Evolutionary conservation across 2,113 vertebrate genomes (phyloP).

Genomic region (Tylochromis polylepis): DNA sequence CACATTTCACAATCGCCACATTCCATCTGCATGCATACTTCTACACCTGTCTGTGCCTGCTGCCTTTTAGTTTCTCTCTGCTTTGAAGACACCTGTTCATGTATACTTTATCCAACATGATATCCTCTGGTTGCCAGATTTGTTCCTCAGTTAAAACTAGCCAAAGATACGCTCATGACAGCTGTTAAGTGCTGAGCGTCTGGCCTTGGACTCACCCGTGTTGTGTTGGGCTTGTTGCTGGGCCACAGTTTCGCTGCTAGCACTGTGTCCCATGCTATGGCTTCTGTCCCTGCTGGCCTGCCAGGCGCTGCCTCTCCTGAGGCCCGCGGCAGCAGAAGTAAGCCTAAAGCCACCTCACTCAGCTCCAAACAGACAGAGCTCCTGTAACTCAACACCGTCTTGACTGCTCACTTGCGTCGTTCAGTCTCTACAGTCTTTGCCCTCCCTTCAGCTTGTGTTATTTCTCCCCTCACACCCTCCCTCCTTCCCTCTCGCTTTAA

Average conservation of each 20-base stretch:
- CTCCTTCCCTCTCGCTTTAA: conserved; percentile 59
- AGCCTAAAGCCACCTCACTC: conserved; percentile 6
- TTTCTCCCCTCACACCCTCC: conserved; percentile 74
- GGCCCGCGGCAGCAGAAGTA: conserved; percentile 40
- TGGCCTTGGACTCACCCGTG: conserved; percentile 52
- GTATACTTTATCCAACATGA: neutral
- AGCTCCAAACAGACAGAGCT: neutral
- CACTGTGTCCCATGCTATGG: conserved; percentile 65
- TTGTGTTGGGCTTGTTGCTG: conserved; percentile 48
- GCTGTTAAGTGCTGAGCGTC: neutral
- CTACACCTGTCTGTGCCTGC: conserved; percentile 54
- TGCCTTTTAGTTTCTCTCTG: neutral
- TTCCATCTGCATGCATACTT: conserved; percentile 64
- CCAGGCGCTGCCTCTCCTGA: conserved; percentile 34
- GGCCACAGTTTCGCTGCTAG: conserved; percentile 54
- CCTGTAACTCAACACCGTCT: conserved; percentile 38
- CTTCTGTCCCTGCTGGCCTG: conserved; percentile 34
- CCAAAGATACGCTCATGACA: neutral
- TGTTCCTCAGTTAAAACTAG: neutral
- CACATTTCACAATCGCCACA: conserved; percentile 65
- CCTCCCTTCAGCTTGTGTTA: conserved; percentile 72
- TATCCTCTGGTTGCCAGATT: neutral
- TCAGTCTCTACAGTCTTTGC: conserved; percentile 13
- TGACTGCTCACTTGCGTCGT: conserved; percentile 11
- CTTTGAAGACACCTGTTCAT: conserved; percentile 9